phyloP scores from a whole-genome alignment of 2,888 invertebrate species.

The Leptinotarsa rubiginosa region DNA sequence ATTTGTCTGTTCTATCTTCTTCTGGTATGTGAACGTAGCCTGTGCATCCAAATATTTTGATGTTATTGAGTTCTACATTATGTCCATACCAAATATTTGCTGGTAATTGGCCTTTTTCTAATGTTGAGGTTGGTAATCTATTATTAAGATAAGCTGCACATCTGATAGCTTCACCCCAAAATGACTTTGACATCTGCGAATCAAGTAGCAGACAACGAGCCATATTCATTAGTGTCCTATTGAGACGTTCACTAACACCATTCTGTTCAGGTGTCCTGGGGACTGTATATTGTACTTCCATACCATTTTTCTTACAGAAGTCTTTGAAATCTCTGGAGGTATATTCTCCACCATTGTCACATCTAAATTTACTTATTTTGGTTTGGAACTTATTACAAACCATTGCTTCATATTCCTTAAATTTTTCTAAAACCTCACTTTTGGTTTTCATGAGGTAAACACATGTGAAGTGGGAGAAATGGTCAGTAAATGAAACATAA shows the following conservation, averaged over 20 bases:
- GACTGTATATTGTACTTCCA: conserved; percentile 23
- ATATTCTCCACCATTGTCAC: conserved; percentile 23
- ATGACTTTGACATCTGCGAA: conserved; percentile 29
- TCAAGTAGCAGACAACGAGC: not conserved
- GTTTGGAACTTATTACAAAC: conserved; percentile 9
- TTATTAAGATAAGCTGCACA: conserved; percentile 51
- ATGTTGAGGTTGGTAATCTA: conserved; percentile 32
- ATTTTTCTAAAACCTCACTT: conserved; percentile 20
- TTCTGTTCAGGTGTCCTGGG: conserved; percentile 17
- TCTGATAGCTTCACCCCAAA: conserved; percentile 53
- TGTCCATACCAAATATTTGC: conserved; percentile 53
- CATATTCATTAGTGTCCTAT: not conserved
- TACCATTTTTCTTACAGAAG: conserved; percentile 26
- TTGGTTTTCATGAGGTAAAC: conserved; percentile 4
- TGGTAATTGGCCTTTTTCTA: conserved; percentile 50
- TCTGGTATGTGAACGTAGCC: conserved; percentile 56
- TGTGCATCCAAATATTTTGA: conserved; percentile 54
- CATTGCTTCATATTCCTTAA: conserved; percentile 27
- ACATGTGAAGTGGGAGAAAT: conserved; percentile 1
- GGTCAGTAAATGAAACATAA: conserved; percentile 13
- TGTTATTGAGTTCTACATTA: conserved; percentile 56
- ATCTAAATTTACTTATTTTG: conserved; percentile 23
- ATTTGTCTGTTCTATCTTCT: conserved; percentile 47
- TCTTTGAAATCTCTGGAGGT: not conserved
- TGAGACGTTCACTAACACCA: not conserved